Conservation (phyloP, 2,888 invertebrate species). For the Eubasilissa splendida region DNA sequence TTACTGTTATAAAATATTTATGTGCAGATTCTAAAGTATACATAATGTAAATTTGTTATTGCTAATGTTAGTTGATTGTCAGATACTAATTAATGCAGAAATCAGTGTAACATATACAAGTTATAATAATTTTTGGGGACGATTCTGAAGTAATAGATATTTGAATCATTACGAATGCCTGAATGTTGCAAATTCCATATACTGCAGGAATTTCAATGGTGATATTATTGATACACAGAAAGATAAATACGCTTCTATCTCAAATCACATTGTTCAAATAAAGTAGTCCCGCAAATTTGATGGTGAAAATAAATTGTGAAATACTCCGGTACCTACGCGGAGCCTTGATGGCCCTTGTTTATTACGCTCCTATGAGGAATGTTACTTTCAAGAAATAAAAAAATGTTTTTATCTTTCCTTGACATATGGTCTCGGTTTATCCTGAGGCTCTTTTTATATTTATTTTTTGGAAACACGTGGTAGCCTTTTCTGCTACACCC, state of each 20-base stretch:
- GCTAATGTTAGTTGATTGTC: no score
- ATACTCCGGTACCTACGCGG: not conserved
- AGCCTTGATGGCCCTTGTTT: constrained; percentile 13
- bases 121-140: no score
- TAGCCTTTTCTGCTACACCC: constrained; percentile 22
- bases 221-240: not conserved
- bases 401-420: constrained; percentile 33
- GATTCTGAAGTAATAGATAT: no score
- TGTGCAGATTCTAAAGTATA: no score
- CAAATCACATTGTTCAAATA: constrained; percentile 13
- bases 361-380: constrained; percentile 34
- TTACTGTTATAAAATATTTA: no score
- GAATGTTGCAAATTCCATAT: no score
- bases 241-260: not conserved
- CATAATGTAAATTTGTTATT: no score
- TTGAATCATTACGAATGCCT: no score
- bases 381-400: constrained; percentile 30
- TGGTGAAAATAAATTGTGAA: constrained; percentile 22
- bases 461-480: constrained; percentile 25
- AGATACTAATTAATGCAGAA: no score
- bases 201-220: no score
- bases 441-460: constrained; percentile 13
- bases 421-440: constrained; percentile 31
- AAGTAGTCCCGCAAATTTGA: not conserved
- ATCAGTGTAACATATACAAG: no score